Evolutionary conservation across 64 coral and sea anemone species (phyloP).

Genomic region (Dendrophyllia cribrosa): DNA sequence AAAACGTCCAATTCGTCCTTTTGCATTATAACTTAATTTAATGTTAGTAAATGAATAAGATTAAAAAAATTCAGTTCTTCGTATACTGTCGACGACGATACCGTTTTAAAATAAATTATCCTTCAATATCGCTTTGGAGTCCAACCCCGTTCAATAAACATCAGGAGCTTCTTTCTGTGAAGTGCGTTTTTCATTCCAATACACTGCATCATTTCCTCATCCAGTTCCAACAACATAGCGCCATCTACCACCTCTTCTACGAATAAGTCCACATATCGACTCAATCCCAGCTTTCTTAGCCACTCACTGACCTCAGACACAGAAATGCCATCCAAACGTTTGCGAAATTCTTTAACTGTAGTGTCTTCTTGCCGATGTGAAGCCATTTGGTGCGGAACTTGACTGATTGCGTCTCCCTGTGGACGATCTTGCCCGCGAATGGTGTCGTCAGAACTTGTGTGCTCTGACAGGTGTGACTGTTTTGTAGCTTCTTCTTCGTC

Average conservation of each 20-base stretch:
- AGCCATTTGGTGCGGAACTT: neutral
- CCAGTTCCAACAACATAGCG: slow-evolving; percentile 68
- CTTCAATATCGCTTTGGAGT: slow-evolving; percentile 32
- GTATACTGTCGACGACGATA: too few relatives aligned
- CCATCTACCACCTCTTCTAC: slow-evolving; percentile 75
- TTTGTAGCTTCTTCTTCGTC: too few relatives aligned
- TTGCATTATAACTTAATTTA: too few relatives aligned
- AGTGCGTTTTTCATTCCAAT: slow-evolving; percentile 68
- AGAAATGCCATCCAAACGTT: neutral
- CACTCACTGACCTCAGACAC: slow-evolving; percentile 68
- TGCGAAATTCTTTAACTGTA: neutral
- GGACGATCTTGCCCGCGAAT: too few relatives aligned
- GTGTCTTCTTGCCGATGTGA: too few relatives aligned
- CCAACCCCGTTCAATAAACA: slow-evolving; percentile 68
- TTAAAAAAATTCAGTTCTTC: too few relatives aligned
- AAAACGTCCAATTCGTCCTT: too few relatives aligned
- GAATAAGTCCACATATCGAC: slow-evolving; percentile 58
- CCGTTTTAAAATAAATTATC: neutral
- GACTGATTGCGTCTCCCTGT: neutral
- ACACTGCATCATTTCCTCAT: slow-evolving; percentile 75
- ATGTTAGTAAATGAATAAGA: too few relatives aligned
- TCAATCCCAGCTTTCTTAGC: slow-evolving; percentile 65
- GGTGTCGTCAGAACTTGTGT: too few relatives aligned
- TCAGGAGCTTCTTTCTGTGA: slow-evolving; percentile 76
- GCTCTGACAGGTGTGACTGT: too few relatives aligned